phyloP scores from a whole-genome alignment of 2,113 vertebrate genomes.

The Panthera leo region DNA sequence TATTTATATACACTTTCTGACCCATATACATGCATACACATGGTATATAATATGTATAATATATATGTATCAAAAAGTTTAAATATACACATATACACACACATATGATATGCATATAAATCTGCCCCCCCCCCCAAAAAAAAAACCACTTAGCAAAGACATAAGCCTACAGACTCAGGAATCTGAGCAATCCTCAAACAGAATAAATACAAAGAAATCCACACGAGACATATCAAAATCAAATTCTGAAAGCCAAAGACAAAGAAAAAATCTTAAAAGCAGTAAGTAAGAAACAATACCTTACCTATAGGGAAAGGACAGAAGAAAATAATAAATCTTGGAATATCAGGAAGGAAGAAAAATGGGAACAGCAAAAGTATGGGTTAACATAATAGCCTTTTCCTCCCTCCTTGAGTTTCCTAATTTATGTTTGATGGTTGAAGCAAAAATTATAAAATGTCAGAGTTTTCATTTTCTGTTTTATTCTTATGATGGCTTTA shows the following conservation, averaged over 20 bases:
- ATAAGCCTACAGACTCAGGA: background rate
- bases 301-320: background rate
- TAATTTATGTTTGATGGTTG: slow-evolving; percentile 5
- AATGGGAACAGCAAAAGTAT: background rate
- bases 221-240: background rate
- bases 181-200: background rate
- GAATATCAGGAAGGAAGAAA: background rate
- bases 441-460: background rate
- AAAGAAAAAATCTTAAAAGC: background rate
- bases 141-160: background rate
- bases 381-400: background rate
- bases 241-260: slow-evolving; percentile 28
- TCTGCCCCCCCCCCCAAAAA: background rate
- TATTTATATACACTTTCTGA: background rate
- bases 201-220: background rate
- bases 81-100: background rate
- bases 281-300: background rate
- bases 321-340: background rate
- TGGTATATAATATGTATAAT: background rate
- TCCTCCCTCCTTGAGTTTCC: background rate
- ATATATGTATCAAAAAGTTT: background rate
- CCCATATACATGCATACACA: background rate
- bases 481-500: background rate
- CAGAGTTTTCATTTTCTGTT: background rate
- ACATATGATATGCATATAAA: background rate